phyloP scores from a whole-genome alignment of 2,113 vertebrate species.

The Phoenicopterus ruber region DNA sequence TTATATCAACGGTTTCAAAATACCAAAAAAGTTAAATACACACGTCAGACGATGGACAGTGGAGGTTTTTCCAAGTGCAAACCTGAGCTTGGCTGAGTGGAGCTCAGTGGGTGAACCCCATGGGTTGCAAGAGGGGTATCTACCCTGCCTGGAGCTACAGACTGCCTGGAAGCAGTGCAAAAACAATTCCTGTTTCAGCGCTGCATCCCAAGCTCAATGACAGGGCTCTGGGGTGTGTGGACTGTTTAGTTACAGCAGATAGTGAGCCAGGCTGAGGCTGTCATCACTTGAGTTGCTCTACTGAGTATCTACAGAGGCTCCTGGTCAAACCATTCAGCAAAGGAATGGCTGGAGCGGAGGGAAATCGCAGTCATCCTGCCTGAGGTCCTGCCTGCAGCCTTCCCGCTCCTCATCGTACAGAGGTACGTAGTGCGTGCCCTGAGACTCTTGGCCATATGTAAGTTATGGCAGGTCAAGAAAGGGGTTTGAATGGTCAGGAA shows the following conservation, averaged over 20 bases:
- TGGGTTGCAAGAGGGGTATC: background rate
- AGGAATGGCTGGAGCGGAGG: background rate
- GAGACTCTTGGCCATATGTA: background rate
- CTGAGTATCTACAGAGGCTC: background rate
- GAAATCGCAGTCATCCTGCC: background rate
- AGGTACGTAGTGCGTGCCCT: fast-evolving
- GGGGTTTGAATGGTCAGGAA: background rate
- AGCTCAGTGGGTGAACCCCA: background rate
- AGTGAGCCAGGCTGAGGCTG: background rate
- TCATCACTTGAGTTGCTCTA: background rate
- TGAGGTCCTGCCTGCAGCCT: background rate
- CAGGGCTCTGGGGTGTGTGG: background rate
- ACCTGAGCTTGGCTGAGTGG: background rate
- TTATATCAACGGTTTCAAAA: background rate
- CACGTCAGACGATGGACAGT: background rate
- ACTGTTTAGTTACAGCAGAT: background rate
- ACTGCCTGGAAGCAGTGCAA: background rate
- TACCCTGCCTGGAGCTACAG: background rate
- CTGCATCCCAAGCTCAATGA: fast-evolving
- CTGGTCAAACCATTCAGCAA: background rate
- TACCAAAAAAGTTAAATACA: background rate
- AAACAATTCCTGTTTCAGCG: fast-evolving
- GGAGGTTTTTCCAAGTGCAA: background rate
- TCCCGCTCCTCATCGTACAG: background rate
- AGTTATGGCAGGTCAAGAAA: background rate